These are phyloP conservation scores for Myiothlypis chrysogaster DNA, from an alignment of 2,797 vertebrate genomes.

Conservation along the genomic window DNA sequence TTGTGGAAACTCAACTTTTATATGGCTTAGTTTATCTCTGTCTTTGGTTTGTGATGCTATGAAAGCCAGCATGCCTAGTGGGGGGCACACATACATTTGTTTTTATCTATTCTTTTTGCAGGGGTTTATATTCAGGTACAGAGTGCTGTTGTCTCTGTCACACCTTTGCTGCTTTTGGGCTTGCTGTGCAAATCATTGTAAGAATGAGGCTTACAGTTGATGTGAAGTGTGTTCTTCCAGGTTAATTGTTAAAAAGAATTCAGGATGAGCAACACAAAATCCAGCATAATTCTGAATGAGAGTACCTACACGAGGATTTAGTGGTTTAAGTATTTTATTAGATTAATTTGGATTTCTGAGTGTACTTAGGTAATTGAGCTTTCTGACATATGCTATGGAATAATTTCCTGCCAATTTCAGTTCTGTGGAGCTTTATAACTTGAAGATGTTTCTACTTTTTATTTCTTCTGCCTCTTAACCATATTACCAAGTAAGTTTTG, in stretches of 20 bases:
- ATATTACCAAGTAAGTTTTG: background rate
- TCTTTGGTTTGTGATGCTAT: background rate
- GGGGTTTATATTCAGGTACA: background rate
- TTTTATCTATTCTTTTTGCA: background rate
- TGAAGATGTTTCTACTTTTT: background rate
- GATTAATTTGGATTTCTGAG: slow-evolving; percentile 31
- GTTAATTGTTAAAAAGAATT: slow-evolving; percentile 3
- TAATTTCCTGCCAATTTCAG: background rate
- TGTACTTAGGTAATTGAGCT: slow-evolving; percentile 3
- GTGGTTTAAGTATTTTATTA: slow-evolving; percentile 21
- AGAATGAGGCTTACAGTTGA: background rate
- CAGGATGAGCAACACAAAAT: background rate
- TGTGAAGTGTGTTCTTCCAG: background rate
- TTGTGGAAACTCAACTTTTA: background rate
- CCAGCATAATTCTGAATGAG: background rate
- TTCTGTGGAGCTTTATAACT: background rate
- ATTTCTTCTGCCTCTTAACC: background rate
- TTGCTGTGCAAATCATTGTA: background rate
- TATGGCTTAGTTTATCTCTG: background rate
- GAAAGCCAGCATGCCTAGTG: background rate
- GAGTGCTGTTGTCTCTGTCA: background rate
- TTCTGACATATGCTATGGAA: background rate
- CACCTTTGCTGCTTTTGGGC: background rate
- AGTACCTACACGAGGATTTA: background rate
- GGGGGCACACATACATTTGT: background rate